Base-by-base conservation (phyloP, 2,113 vertebrate species). In the Halichoerus grypus region DNA sequence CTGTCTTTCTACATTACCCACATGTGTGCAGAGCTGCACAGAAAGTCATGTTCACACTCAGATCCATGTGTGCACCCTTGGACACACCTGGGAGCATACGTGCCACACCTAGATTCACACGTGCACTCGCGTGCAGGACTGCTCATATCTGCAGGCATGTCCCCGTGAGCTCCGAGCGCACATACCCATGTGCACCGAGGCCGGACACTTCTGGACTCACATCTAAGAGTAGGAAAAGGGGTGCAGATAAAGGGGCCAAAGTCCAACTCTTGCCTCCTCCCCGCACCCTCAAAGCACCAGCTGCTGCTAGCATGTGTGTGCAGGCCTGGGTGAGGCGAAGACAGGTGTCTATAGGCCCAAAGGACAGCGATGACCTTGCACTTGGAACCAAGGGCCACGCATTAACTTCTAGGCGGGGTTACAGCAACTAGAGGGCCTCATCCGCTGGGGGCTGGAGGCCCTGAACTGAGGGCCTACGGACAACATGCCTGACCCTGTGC, bases 111-210 rank as follows among this genome's bases (percentile, higher is more conserved):
- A 46, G 42, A 89, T 24, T 76, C 42, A 83, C 22, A 5, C 0
- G 13, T 65, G 39, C 11, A 13, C 57, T 81, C 42, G 7, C 24
- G 28, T 28, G 53, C 36, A 36, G 26, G 74, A 74, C 59, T 1
- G 2, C 16, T 59, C 6, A 0, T 28, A 57, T 33, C 26, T 21
- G 28, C 16, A 59, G 39, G 5, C 8, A 3, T 26, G 42, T 15
- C 24, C 22, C 0, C 0, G 13, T 69, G 80, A 53, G 31, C 53
- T n/a, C 1, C 5, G 0, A 13, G 9, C 21, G 14, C 8, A 13
- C 11, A 14, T 7, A 31, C 10, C 24, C 22, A 18, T 6, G 93
- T 59, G 71, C 67, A 26, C 22, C 14, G 26, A 18, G 63, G 36
- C 49, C 21, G 5, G 12, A 24, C 26, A 42, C 19, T 36, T 36